phyloP scores from a whole-genome alignment of 2,113 vertebrate genomes.

The Lampris incognitus region DNA sequence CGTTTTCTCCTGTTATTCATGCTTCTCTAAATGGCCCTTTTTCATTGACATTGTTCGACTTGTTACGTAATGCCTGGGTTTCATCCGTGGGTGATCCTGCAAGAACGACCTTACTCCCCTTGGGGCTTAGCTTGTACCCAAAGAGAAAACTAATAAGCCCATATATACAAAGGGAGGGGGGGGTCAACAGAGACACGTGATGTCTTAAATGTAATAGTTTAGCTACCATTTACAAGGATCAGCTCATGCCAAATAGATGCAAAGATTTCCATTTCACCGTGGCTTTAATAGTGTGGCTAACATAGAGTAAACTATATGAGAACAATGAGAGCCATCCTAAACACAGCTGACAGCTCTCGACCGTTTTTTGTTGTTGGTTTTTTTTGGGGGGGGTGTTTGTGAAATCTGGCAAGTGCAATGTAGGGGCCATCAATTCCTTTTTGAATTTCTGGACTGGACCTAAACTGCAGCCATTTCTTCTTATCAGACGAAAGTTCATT shows the following conservation, averaged over 20 bases:
- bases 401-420: too few relatives aligned
- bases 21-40: conserved; percentile 56
- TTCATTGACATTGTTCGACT: conserved; percentile 77
- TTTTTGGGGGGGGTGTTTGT: too few relatives aligned
- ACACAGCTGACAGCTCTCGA: too few relatives aligned
- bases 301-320: too few relatives aligned
- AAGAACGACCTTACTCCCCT: conserved; percentile 60
- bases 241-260: background rate
- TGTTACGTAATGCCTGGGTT: conserved; percentile 73
- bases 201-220: conserved; percentile 29
- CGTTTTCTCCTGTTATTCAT: conserved; percentile 49
- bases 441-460: too few relatives aligned
- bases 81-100: conserved; percentile 67
- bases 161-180: conserved; percentile 37
- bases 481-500: too few relatives aligned
- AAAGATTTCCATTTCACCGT: background rate
- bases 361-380: too few relatives aligned
- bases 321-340: too few relatives aligned
- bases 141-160: conserved; percentile 66
- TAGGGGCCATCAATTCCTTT: too few relatives aligned
- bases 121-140: conserved; percentile 70
- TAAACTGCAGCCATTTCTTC: too few relatives aligned
- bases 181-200: conserved; percentile 17
- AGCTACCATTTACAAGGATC: conserved; percentile 27
- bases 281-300: too few relatives aligned